Evolutionary conservation across 2,113 vertebrate species (phyloP).

Genomic region (Falco punctatus): DNA sequence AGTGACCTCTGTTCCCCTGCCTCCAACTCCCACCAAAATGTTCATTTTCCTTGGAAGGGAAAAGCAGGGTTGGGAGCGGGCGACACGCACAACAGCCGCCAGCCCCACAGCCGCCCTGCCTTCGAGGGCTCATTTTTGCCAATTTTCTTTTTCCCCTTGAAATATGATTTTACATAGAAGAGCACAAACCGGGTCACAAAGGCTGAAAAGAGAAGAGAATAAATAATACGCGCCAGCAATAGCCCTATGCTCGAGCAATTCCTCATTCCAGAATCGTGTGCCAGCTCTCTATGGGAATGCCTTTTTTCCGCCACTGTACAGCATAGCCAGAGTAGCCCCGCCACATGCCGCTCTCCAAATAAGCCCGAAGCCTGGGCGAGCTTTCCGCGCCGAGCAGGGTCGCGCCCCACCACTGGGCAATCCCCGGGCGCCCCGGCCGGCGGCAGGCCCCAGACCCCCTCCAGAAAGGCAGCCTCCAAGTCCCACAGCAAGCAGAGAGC

Average conservation of each 20-base stretch:
- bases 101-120: neutral
- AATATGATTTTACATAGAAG: neutral
- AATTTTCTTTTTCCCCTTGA: neutral
- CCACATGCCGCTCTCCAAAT: neutral
- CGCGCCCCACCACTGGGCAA: neutral
- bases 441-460: neutral
- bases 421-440: neutral
- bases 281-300: conserved; percentile 32
- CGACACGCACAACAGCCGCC: neutral
- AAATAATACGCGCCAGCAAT: neutral
- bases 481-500: neutral
- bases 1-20: conserved; percentile 63
- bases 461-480: neutral
- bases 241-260: neutral
- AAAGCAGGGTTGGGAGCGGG: conserved; percentile 5
- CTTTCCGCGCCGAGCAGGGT: neutral
- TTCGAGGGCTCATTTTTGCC: conserved; percentile 12
- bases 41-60: conserved; percentile 61
- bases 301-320: neutral
- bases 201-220: neutral
- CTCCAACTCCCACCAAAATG: conserved; percentile 45
- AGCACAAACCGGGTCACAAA: neutral
- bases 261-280: conserved; percentile 16
- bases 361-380: neutral
- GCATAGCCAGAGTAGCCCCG: neutral